Percentiles rank a stretch among this genome's conserved stretches.
phyloP scores from a whole-genome alignment of 2,113 vertebrate species.

The Saimiri boliviensis region DNA sequence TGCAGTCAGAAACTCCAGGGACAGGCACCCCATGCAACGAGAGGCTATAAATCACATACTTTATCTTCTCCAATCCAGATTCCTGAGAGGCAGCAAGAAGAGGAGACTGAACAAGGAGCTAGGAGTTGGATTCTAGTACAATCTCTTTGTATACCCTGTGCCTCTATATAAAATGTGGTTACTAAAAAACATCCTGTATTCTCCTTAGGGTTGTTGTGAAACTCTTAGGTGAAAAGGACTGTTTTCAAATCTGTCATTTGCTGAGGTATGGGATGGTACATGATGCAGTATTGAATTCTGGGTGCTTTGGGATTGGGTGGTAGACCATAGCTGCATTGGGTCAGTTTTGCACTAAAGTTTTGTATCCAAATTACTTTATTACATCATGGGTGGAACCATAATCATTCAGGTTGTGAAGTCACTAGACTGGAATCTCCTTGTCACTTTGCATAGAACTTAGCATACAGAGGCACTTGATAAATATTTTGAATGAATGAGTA shows the following conservation, averaged over 20 bases:
- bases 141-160: neutral
- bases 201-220: neutral
- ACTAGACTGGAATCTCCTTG: neutral
- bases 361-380: neutral
- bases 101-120: neutral
- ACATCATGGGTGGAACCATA: neutral
- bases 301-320: neutral
- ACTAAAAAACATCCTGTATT: neutral
- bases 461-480: neutral
- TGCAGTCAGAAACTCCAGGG: neutral
- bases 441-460: neutral
- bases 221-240: neutral
- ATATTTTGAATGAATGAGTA: constrained; percentile 18
- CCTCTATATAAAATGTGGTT: neutral
- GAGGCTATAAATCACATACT: neutral
- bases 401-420: neutral
- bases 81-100: neutral
- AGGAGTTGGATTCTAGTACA: neutral
- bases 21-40: neutral
- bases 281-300: neutral
- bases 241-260: neutral
- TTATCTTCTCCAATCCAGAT: neutral
- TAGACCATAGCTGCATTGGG: neutral
- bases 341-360: constrained; percentile 25
- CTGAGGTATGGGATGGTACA: neutral